Percentiles rank a stretch among this genome's conserved stretches.
phyloP scores from a whole-genome alignment of 2,113 vertebrate species.

The Oryctolagus cuniculus region DNA sequence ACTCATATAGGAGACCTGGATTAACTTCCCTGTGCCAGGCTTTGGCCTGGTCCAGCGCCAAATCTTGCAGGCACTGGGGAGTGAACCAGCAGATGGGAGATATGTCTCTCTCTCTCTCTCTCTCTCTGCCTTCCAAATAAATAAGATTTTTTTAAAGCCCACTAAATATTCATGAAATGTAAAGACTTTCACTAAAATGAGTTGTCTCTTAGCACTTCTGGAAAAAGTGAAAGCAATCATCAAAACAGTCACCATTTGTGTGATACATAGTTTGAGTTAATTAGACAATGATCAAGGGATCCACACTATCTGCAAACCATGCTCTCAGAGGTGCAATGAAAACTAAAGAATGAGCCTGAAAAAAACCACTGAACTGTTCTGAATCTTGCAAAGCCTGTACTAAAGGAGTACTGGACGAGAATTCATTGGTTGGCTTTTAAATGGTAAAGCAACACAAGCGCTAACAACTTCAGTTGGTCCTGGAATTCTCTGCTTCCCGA shows the following conservation, averaged over 20 bases:
- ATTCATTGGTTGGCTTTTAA: neutral
- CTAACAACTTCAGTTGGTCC: conserved; percentile 33
- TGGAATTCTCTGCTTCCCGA: conserved; percentile 46
- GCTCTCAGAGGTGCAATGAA: neutral
- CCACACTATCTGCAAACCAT: neutral
- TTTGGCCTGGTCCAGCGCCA: no score
- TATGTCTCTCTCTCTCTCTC: no score
- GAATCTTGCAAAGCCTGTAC: conserved; percentile 39
- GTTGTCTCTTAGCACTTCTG: neutral
- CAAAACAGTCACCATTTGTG: conserved; percentile 8
- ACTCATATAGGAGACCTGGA: no score
- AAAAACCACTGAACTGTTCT: neutral
- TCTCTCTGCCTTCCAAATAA: no score
- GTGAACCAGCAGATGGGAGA: no score
- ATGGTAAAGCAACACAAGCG: neutral
- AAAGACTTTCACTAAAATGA: conserved; percentile 36
- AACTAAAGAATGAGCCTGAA: neutral
- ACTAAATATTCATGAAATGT: neutral
- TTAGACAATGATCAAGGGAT: conserved; percentile 45
- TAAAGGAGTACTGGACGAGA: neutral
- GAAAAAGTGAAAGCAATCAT: conserved; percentile 24
- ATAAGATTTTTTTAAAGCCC: no score
- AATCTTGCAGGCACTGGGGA: no score
- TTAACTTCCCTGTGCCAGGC: no score
- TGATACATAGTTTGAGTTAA: neutral